Conservation (phyloP, 2,888 invertebrate genomes). For the Pollenia amentaria region DNA sequence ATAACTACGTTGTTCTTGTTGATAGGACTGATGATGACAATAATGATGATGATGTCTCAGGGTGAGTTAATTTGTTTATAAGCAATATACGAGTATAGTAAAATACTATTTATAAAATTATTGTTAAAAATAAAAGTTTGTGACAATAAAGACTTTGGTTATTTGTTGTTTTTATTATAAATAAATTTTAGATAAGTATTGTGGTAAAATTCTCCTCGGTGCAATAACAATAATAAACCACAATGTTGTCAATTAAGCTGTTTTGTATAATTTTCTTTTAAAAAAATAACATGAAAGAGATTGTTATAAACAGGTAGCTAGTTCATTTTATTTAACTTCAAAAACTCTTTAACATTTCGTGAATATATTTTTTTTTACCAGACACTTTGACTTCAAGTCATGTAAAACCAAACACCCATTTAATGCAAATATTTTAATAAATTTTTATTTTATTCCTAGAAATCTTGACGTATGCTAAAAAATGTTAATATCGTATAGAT, state of each 20-base stretch:
- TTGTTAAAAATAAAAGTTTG: neutral
- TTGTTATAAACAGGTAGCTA: neutral
- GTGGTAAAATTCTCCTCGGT: neutral
- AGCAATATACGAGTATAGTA: neutral
- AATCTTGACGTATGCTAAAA: neutral
- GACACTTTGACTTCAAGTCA: too few species aligned
- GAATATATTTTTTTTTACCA: too few species aligned
- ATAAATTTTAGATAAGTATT: conserved; percentile 8
- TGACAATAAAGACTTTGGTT: neutral
- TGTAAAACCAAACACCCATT: neutral
- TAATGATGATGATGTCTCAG: conserved; percentile 63
- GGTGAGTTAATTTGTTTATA: conserved; percentile 67
- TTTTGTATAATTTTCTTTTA: conserved; percentile 9
- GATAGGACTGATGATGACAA: conserved; percentile 17
- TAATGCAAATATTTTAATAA: conserved; percentile 11
- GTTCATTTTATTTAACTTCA: too few species aligned
- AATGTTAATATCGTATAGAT: neutral
- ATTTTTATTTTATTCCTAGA: neutral
- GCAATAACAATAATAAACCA: neutral
- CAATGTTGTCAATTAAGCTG: conserved; percentile 5
- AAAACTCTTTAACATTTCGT: too few species aligned
- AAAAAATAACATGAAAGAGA: neutral
- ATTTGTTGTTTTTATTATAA: conserved; percentile 3
- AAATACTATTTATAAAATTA: neutral
- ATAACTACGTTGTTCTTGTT: neutral